Conservation (phyloP, 2,888 invertebrate genomes). For the Teleiodes luculella region DNA sequence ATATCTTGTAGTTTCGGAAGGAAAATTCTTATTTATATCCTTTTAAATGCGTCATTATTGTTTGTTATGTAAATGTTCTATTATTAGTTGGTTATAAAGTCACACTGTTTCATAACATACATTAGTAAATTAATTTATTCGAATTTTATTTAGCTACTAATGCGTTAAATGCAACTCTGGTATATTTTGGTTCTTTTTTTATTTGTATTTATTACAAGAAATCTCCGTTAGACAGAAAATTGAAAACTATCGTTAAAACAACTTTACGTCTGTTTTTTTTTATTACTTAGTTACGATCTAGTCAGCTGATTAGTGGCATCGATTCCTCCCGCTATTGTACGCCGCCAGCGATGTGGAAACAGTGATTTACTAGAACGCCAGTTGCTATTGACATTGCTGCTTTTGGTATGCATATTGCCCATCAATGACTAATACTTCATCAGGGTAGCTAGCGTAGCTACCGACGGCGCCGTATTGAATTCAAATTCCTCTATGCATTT, state of each 20-base stretch:
- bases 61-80: too few relatives aligned
- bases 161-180: too few relatives aligned
- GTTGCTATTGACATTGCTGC: not conserved
- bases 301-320: conserved; percentile 22
- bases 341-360: conserved; percentile 36
- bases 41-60: not conserved
- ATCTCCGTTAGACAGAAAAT: too few relatives aligned
- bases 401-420: conserved; percentile 5
- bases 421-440: not conserved
- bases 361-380: not conserved
- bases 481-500: not conserved
- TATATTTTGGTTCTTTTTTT: too few relatives aligned
- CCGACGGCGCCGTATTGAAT: not conserved
- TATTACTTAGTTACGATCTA: not conserved
- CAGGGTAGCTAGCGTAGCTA: not conserved
- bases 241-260: too few relatives aligned
- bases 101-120: too few relatives aligned
- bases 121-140: too few relatives aligned
- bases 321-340: conserved; percentile 42
- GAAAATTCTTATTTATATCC: not conserved
- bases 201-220: too few relatives aligned
- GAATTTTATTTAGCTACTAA: too few relatives aligned
- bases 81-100: too few relatives aligned
- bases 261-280: too few relatives aligned
- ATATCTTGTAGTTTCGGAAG: not conserved